Evolutionary conservation across 1,140 invertebrate genomes (phyloP).

Genomic region (Megathymus violae): DNA sequence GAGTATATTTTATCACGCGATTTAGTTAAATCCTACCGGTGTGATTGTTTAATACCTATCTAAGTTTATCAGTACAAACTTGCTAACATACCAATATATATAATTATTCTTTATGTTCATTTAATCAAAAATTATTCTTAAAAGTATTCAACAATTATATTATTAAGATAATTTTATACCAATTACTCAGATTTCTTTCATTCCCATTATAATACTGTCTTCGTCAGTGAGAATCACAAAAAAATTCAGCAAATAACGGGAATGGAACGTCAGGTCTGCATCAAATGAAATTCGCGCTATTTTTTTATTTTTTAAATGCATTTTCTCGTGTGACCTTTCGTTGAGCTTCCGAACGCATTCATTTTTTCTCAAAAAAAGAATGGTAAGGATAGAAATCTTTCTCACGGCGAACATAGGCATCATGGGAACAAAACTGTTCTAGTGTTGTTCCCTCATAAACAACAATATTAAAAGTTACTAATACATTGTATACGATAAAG

Average conservation of each 20-base stretch:
- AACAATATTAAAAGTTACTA: conserved; percentile 12
- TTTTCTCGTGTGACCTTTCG: conserved; percentile 72
- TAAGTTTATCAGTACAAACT: no score
- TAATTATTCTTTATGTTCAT: no score
- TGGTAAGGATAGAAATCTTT: conserved; percentile 74
- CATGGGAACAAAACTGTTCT: conserved; percentile 61
- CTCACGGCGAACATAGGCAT: conserved; percentile 63
- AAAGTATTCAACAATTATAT: no score
- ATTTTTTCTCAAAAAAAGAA: conserved; percentile 74
- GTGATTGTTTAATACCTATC: no score
- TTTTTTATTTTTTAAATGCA: conserved; percentile 39
- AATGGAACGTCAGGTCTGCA: conserved; percentile 12
- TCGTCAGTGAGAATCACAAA: background rate
- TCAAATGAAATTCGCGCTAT: conserved; percentile 23
- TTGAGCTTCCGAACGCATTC: conserved; percentile 52
- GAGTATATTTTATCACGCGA: no score
- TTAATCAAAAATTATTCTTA: no score
- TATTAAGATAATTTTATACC: no score
- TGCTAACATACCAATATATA: no score
- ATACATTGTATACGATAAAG: background rate
- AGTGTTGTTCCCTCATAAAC: conserved; percentile 9
- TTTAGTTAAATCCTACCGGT: no score
- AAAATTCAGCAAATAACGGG: no score
- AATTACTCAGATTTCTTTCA: no score
- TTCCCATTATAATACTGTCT: background rate